Percentiles rank a stretch among this genome's conserved stretches.
phyloP scores from a whole-genome alignment of 2,113 vertebrate species.

The Lynx canadensis region DNA sequence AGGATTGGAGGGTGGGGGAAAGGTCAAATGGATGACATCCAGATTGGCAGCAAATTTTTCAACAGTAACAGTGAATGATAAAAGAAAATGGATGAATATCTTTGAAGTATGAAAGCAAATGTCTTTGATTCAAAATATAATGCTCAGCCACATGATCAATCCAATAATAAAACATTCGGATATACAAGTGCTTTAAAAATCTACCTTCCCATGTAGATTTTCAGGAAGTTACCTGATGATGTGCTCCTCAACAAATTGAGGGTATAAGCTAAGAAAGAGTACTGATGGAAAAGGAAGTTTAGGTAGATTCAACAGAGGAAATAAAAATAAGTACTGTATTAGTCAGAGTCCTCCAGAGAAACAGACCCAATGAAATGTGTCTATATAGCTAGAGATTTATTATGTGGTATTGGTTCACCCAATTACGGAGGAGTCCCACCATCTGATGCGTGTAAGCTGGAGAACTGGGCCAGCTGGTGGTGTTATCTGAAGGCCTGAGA shows the following conservation, averaged over 20 bases:
- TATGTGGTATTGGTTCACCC: not conserved
- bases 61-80: not conserved
- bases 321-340: not conserved
- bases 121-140: not conserved
- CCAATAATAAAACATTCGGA: not conserved
- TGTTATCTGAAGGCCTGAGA: not conserved
- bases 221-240: not conserved
- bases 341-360: not conserved
- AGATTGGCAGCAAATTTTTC: not conserved
- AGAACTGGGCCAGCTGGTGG: not conserved
- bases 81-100: not conserved
- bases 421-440: not conserved
- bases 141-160: not conserved
- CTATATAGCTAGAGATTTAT: not conserved
- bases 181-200: not conserved
- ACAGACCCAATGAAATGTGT: not conserved
- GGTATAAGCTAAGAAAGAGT: not conserved
- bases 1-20: not conserved
- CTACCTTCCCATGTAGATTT: not conserved
- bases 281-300: not conserved
- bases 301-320: not conserved
- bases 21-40: not conserved
- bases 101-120: conserved; percentile 13
- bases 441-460: not conserved
- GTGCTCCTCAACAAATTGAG: not conserved